phyloP scores from a whole-genome alignment of 2,888 invertebrate species.

The Ectemnius continuus region DNA sequence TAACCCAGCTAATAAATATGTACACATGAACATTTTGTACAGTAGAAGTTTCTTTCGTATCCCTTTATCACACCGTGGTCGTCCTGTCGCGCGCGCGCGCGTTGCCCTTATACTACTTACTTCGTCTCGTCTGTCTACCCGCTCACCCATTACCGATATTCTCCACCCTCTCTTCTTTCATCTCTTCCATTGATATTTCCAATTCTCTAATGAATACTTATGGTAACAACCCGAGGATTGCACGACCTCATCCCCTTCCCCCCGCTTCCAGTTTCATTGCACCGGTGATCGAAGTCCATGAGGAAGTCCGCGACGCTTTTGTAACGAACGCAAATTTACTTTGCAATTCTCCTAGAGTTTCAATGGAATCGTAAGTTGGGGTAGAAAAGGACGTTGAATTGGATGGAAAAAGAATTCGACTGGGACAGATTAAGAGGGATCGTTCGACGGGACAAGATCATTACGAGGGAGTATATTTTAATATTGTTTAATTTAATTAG shows the following conservation, averaged over 20 bases:
- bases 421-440: no score
- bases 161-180: background rate
- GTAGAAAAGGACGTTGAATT: no score
- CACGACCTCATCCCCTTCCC: background rate
- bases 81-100: background rate
- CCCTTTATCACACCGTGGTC: background rate
- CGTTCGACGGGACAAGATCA: no score
- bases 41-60: constrained; percentile 49
- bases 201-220: background rate
- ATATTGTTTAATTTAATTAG: background rate
- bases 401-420: no score
- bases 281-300: constrained; percentile 17
- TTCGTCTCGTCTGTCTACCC: background rate
- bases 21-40: constrained; percentile 73
- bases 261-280: constrained; percentile 8
- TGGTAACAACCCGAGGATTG: no score
- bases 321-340: constrained; percentile 36
- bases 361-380: no score
- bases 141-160: background rate
- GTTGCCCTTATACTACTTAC: background rate
- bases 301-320: constrained; percentile 30
- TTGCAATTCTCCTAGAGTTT: no score
- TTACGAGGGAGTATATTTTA: background rate
- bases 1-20: constrained; percentile 65
- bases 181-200: background rate